Base-by-base conservation (phyloP, 2,888 invertebrate species). In the Ariolimax columbianus region DNA sequence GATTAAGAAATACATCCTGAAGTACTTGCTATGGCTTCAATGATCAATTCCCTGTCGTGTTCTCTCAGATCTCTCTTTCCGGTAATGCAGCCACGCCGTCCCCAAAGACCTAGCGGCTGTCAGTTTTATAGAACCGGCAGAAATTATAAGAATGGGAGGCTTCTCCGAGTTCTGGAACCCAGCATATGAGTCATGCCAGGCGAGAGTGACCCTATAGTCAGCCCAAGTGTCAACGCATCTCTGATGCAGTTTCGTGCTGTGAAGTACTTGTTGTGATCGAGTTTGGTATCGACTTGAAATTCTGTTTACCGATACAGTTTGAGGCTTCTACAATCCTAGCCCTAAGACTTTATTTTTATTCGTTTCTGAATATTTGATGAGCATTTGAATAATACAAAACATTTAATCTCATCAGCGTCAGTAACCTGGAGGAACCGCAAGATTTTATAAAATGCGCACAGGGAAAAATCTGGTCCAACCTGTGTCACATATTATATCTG, bases 141-240 rank as follows among this genome's bases (percentile, higher is more conserved):
- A 51, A 75, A 51, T 36, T 75, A 51, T 51, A 75, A 75, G 51
- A 75, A 75, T 75, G 30, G 51, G 75, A 33, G 51, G 7, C 51
- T 33, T 51, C 51, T 51, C 51, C n/a, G 6, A 51, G 33, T 17
- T 33, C 33, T 9, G 51, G 23, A 11, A 47, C 51, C 51, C 51
- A 73, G 73, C 73, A 73, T 75, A 51, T 75, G 75, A 75, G 51
- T 75, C 75, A 75, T 47, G 75, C 75, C 51, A 33, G 51, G 75
- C 47, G 33, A 33, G 51, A 51, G 47, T 51, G 43, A 47, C 47
- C 43, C 51, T 75, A 51, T 51, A 51, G 75, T 75, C 23, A 23
- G 75, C 19, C 7, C 7, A 33, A 33, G 51, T 75, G 51, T 51
- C 75, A 75, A 9, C 33, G 30, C 75, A 51, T 51, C 33, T 51